These are phyloP conservation scores for Coreoperca whiteheadi DNA, from an alignment of 2,113 vertebrate genomes.

Conservation along the genomic window DNA sequence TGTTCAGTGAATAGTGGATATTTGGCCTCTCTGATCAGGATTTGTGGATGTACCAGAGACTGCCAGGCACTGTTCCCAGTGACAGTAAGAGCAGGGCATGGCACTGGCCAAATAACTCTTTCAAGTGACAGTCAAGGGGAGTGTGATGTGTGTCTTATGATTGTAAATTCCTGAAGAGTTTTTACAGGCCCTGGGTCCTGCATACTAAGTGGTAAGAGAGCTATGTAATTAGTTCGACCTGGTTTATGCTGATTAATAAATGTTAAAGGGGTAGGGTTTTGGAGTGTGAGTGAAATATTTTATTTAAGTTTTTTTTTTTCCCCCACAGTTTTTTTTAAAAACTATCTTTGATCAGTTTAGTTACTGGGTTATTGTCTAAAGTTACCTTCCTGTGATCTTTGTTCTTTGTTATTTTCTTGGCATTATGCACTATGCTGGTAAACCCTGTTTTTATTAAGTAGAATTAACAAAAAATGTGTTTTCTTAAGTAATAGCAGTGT, in stretches of 20 bases:
- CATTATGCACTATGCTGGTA: too few species aligned
- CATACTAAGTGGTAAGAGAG: background rate
- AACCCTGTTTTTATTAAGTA: too few species aligned
- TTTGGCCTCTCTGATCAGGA: background rate
- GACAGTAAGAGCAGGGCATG: background rate
- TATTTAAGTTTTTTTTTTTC: too few species aligned
- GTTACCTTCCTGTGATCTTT: background rate
- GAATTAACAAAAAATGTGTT: background rate
- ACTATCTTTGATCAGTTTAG: background rate
- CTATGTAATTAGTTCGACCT: background rate
- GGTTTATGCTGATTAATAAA: background rate
- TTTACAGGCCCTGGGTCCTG: background rate
- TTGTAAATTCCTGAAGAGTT: slow-evolving; percentile 16
- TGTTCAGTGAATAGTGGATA: background rate
- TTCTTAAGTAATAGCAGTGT: background rate
- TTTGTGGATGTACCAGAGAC: background rate
- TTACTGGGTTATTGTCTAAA: background rate
- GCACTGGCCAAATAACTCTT: background rate
- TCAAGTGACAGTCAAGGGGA: background rate
- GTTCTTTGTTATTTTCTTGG: too few species aligned
- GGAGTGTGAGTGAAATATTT: background rate
- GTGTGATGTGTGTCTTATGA: slow-evolving; percentile 29
- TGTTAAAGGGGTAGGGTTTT: background rate
- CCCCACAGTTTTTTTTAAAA: too few species aligned
- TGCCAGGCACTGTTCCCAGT: background rate